Base-by-base conservation (phyloP, 2,888 invertebrate species). In the Watsonalla cultraria region DNA sequence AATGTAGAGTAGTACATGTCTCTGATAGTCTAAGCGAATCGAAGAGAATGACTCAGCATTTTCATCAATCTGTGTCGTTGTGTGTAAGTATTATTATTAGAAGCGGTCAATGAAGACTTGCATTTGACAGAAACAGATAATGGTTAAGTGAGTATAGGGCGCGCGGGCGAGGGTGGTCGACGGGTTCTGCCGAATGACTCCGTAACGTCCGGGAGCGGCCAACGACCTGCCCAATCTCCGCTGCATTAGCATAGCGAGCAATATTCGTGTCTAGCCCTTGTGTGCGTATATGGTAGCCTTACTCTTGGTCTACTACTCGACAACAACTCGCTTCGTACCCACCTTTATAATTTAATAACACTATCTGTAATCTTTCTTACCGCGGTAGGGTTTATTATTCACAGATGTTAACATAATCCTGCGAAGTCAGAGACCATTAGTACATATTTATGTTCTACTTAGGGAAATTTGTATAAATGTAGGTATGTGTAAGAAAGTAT, bases 201-300 rank as follows among this genome's bases (percentile, higher is more conserved):
- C 75, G 81, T 80, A 78, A 83, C 84, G 88, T 89, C 89, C 87
- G 90, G 88, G 89, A 86, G 81, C 81, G 91, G 90, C 80, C 91
- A 90, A 81, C 86, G 91, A 91, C 91, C 91, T 90, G 85, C 86
- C 91, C 91, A 90, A 91, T 91, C 91, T 90, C 90, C 82, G 83
- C 81, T 82, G 90, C 91, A 91, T 91, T 91, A 90, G 90, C 91
- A 90, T 90, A 86, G 90, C 90, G 82, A 85, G 88, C 90, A 88
- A 89, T 87, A 88, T 88, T 86, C 82, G 80, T 83, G 82, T 83
- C 82, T 85, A 82, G 77, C 74, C 74, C 70, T 65, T 66, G 76
- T 74, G 73, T 77, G 85, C 65, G 72, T 61, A 47, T 51, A 51
- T 65, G 74, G 42, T 42, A 11, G 11, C 42, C 42, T 11, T 42